Evolutionary conservation across 2,888 invertebrate genomes (phyloP).

Genomic region (Stenchaetothrips biformis): DNA sequence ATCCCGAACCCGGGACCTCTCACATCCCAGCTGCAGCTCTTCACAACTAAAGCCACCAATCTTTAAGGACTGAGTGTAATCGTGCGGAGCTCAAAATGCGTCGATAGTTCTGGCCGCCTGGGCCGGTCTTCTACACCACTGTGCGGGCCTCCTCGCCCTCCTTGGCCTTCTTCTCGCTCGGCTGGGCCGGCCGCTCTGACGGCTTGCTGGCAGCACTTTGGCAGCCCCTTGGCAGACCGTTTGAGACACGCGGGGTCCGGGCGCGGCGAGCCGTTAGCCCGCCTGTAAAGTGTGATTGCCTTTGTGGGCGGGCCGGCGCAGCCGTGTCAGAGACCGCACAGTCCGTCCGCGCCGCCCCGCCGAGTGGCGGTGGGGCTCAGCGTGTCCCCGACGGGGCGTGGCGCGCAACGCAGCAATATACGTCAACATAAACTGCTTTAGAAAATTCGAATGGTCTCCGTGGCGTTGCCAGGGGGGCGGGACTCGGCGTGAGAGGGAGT

Average conservation of each 20-base stretch:
- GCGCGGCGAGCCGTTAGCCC: neutral
- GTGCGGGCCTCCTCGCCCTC: neutral
- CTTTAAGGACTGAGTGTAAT: no score
- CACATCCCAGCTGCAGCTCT: no score
- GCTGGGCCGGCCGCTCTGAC: neutral
- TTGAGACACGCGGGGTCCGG: neutral
- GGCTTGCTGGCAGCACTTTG: neutral
- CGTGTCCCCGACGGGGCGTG: neutral
- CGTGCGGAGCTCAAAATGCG: no score
- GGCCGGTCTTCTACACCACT: no score
- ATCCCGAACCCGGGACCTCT: no score
- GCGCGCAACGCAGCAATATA: neutral
- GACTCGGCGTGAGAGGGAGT: neutral
- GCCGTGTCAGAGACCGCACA: neutral
- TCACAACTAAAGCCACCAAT: no score
- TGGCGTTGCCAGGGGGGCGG: neutral
- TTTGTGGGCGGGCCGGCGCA: neutral
- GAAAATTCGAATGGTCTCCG: neutral
- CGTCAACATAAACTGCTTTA: neutral
- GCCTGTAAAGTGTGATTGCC: neutral
- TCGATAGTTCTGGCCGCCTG: no score
- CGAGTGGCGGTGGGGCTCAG: neutral
- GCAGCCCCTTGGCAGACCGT: neutral
- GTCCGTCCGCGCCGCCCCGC: neutral
- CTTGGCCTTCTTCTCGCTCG: neutral